Evolutionary conservation across 1,140 invertebrate genomes (phyloP).

Genomic region (Drosophila pruinosa): DNA sequence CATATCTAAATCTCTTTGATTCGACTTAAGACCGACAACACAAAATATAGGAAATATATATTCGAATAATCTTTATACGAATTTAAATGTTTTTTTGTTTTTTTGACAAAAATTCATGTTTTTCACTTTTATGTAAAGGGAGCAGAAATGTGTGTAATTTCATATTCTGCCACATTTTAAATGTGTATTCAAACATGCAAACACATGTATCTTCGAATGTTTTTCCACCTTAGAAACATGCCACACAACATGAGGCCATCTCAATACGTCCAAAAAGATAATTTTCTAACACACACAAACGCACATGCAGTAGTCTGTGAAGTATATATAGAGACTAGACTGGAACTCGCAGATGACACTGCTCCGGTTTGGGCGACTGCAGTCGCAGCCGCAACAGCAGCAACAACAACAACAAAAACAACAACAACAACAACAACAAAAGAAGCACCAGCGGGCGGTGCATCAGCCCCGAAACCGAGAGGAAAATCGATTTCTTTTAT

Average conservation of each 20-base stretch:
- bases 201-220: conserved; percentile 28
- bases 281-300: conserved; percentile 31
- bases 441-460: conserved; percentile 33
- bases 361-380: conserved; percentile 57
- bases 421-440: conserved; percentile 10
- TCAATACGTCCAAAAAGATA: conserved; percentile 33
- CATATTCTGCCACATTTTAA: conserved; percentile 7
- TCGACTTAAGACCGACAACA: neutral
- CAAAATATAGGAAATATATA: neutral
- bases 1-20: neutral
- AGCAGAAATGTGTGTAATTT: neutral
- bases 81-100: neutral
- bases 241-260: conserved; percentile 48
- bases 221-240: conserved; percentile 43
- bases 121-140: neutral
- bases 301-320: conserved; percentile 6
- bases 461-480: conserved; percentile 34
- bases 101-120: conserved; percentile 5
- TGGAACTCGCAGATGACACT: conserved; percentile 63
- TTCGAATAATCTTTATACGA: too few species aligned
- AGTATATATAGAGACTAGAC: conserved; percentile 23
- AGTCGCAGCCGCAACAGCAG: conserved; percentile 7
- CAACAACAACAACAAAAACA: conserved; percentile 22
- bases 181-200: conserved; percentile 3
- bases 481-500: conserved; percentile 72